Conservation (phyloP, 2,797 vertebrate genomes). For the Amniataba percoides region DNA sequence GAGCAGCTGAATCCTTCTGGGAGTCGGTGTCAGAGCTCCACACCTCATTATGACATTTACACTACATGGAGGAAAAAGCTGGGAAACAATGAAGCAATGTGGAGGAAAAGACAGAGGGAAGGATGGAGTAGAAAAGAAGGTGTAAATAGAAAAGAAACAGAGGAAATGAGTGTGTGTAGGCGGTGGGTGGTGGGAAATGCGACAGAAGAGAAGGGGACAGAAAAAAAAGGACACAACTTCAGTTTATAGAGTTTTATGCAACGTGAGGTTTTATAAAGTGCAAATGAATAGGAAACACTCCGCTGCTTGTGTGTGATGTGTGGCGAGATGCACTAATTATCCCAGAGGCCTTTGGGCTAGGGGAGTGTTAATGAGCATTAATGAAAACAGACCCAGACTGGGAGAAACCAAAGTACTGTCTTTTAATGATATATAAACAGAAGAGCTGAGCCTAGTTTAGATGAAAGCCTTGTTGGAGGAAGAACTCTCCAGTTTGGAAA, state of each 20-base stretch:
- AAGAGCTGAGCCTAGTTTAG: conserved; percentile 46
- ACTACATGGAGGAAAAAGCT: conserved; percentile 40
- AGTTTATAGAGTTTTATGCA: conserved; percentile 35
- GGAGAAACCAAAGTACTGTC: conserved; percentile 55
- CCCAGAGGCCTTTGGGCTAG: conserved; percentile 59
- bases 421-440: conserved; percentile 75
- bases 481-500: conserved; percentile 39
- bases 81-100: conserved; percentile 10
- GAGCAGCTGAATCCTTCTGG: conserved; percentile 58
- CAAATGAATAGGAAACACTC: conserved; percentile 40
- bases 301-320: conserved; percentile 51
- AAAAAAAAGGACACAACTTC: conserved; percentile 3
- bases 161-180: background rate
- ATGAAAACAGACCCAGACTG: conserved; percentile 65
- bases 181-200: conserved; percentile 2
- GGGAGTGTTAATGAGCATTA: conserved; percentile 75
- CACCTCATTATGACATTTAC: conserved; percentile 67
- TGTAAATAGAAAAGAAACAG: conserved; percentile 3
- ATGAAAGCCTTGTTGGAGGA: conserved; percentile 64
- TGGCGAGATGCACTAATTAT: conserved; percentile 68
- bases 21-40: conserved; percentile 52
- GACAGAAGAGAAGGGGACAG: background rate
- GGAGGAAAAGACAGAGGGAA: conserved; percentile 3
- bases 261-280: conserved; percentile 43
- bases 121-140: background rate